A percentile compares a stretch with the other conserved stretches of the same genome.
Evolutionary conservation across 2,113 vertebrate species (phyloP).

Genomic region (Chaetops frenatus): DNA sequence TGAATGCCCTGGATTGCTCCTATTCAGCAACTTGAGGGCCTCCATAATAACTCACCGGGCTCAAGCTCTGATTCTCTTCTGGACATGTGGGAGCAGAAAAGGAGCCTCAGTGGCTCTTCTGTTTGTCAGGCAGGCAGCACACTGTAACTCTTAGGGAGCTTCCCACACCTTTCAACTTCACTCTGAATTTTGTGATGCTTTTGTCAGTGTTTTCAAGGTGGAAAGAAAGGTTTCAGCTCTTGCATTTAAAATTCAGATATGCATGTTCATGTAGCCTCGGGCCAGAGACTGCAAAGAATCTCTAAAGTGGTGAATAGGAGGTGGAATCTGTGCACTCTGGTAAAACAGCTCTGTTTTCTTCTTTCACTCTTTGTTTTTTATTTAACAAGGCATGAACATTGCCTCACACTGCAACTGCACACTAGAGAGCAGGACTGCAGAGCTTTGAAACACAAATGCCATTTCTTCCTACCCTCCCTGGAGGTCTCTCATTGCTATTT

Average conservation of each 20-base stretch:
- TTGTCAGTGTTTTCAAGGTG: conserved; percentile 17
- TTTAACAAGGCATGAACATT: conserved; percentile 47
- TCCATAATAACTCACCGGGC: neutral
- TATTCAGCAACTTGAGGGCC: neutral
- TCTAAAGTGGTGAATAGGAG: neutral
- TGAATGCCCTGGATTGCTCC: neutral
- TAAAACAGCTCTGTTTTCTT: conserved; percentile 13
- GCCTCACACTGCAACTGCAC: neutral
- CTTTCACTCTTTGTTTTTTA: conserved; percentile 4
- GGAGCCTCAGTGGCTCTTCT: neutral
- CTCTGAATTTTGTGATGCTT: neutral
- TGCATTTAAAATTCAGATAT: conserved; percentile 18
- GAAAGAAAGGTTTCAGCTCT: neutral
- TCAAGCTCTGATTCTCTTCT: neutral
- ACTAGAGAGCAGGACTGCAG: neutral
- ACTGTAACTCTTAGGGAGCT: neutral
- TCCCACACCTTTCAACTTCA: neutral
- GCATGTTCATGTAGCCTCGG: neutral
- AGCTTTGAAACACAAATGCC: conserved; percentile 14
- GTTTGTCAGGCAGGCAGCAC: neutral
- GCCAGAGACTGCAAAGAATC: neutral
- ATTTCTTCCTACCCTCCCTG: conserved; percentile 1
- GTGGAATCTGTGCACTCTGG: neutral
- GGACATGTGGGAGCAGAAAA: neutral
- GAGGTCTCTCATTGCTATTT: conserved; percentile 47